These are phyloP conservation scores for Condylura cristata DNA, from an alignment of 2,113 vertebrate genomes.

Conservation along the genomic window DNA sequence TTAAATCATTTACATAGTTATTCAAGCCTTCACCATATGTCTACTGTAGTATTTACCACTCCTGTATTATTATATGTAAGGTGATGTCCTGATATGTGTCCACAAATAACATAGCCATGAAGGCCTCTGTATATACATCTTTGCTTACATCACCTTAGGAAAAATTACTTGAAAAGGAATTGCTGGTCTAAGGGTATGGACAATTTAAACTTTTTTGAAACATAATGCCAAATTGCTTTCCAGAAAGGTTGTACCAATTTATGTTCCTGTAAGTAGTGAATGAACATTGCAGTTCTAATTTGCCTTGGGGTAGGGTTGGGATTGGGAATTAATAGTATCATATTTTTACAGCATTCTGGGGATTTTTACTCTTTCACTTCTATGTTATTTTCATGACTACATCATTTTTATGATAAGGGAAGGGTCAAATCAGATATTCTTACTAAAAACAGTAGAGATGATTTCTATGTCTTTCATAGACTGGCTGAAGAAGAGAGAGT, in stretches of 20 bases:
- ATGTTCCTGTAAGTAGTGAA: constrained; percentile 26
- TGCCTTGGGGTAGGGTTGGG: neutral
- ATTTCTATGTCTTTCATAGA: neutral
- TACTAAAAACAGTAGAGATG: neutral
- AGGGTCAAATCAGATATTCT: neutral
- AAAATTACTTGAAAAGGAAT: constrained; percentile 44
- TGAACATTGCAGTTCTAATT: constrained; percentile 28
- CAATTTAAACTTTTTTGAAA: constrained; percentile 55
- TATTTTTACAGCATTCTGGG: neutral
- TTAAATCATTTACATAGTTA: neutral
- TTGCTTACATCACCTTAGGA: constrained; percentile 38
- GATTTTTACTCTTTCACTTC: neutral
- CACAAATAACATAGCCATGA: neutral
- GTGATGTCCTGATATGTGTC: neutral
- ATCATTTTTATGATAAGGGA: neutral
- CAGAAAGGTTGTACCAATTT: constrained; percentile 38
- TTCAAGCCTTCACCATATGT: neutral
- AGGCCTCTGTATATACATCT: neutral
- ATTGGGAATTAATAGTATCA: constrained; percentile 7
- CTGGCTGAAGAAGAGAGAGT: neutral
- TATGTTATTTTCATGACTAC: neutral
- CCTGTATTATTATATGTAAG: neutral
- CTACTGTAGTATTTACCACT: neutral
- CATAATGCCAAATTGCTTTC: constrained; percentile 49
- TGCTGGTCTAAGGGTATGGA: constrained; percentile 24